Evolutionary conservation across 2,113 vertebrate genomes (phyloP).

Genomic region (Eleginops maclovinus): DNA sequence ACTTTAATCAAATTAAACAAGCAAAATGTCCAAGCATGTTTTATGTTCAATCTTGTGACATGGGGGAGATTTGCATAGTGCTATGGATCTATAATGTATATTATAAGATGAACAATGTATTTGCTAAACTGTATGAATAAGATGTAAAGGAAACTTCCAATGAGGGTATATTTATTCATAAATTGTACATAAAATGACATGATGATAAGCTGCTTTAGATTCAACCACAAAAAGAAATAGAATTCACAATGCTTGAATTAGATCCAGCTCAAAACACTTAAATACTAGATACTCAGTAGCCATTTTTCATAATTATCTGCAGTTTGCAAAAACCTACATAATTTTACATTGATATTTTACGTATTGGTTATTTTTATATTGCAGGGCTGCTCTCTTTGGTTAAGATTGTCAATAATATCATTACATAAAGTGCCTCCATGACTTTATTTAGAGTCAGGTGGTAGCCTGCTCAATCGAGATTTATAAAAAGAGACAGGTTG

Average conservation of each 20-base stretch:
- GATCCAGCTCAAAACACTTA: not conserved
- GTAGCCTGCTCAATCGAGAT: constrained; percentile 1
- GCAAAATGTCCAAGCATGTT: not conserved
- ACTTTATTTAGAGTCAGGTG: no score
- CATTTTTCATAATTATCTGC: not conserved
- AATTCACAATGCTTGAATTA: not conserved
- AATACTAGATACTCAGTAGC: not conserved
- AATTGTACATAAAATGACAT: no score
- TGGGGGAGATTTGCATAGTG: not conserved
- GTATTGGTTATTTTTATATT: no score
- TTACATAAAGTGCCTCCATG: no score
- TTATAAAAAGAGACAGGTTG: constrained; percentile 30
- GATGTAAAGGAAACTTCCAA: no score
- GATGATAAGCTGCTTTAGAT: not conserved
- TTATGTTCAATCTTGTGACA: not conserved
- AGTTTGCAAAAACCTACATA: not conserved
- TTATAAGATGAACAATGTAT: not conserved
- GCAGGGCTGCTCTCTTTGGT: not conserved
- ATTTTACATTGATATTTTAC: not conserved
- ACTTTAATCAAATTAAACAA: not conserved
- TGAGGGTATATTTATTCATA: not conserved
- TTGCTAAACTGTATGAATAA: not conserved
- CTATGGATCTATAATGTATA: not conserved
- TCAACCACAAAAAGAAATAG: not conserved
- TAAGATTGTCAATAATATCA: not conserved